Conservation (phyloP, 1,140 invertebrate genomes). For the Melipona quadrifasciata region DNA sequence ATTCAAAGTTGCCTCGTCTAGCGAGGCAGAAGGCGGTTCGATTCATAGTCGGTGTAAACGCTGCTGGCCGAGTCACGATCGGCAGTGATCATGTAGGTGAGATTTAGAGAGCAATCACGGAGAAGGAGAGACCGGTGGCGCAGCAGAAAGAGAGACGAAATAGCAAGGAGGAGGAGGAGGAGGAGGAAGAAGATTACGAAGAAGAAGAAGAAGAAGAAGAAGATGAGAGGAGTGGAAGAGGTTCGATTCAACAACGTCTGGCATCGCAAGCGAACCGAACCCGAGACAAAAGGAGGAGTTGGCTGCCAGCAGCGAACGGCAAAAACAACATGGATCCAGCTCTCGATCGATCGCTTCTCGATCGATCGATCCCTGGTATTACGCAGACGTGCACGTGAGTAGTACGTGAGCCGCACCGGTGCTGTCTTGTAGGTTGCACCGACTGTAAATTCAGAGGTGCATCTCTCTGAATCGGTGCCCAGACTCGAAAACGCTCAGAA, state of each 20-base stretch:
- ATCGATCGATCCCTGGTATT: conserved; percentile 78
- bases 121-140: conserved; percentile 12
- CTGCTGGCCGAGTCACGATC: neutral
- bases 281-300: conserved; percentile 64
- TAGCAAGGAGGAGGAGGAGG: conserved; percentile 1
- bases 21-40: neutral
- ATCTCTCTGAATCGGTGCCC: conserved; percentile 31
- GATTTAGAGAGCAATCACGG: conserved; percentile 62
- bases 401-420: conserved; percentile 68
- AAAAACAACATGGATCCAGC: conserved; percentile 73
- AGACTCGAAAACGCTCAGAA: conserved; percentile 1
- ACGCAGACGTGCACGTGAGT: conserved; percentile 75
- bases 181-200: conserved; percentile 40
- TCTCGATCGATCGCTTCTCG: conserved; percentile 56
- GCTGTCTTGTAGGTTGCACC: conserved; percentile 53
- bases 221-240: conserved; percentile 31
- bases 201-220: neutral
- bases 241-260: conserved; percentile 66
- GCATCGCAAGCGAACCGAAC: conserved; percentile 67
- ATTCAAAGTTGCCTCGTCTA: neutral
- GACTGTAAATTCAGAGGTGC: conserved; percentile 10
- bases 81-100: conserved; percentile 48
- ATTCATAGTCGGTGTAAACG: conserved; percentile 1
- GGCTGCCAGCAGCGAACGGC: conserved; percentile 55
- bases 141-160: conserved; percentile 7